Conservation (phyloP, 2,113 vertebrate species). For the Ibidorhyncha struthersii region DNA sequence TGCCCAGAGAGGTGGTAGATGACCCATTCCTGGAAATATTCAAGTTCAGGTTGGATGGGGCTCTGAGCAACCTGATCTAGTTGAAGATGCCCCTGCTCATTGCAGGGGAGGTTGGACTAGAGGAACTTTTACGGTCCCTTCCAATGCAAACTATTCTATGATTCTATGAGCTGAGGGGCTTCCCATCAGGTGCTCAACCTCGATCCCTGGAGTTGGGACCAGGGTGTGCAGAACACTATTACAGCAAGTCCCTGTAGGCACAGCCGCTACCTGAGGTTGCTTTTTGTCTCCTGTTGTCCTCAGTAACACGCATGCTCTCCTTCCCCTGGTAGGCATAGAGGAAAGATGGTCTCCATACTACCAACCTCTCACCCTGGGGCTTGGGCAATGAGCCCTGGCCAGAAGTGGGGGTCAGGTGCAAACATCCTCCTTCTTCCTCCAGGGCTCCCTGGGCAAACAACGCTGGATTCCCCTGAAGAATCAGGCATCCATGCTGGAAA, state of each 20-base stretch:
- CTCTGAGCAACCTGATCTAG: neutral
- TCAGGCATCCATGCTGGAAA: neutral
- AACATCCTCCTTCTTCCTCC: neutral
- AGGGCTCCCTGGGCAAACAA: neutral
- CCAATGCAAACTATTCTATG: neutral
- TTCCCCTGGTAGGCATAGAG: neutral
- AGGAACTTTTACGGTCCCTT: neutral
- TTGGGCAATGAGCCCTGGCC: neutral
- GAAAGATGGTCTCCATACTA: neutral
- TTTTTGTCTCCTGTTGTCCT: neutral
- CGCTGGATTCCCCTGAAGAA: neutral
- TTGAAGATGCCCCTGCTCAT: neutral
- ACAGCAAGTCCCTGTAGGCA: neutral
- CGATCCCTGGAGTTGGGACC: accelerated
- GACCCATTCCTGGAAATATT: neutral
- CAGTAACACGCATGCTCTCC: neutral
- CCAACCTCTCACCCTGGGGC: neutral
- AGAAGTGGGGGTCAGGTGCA: neutral
- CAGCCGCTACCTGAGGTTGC: neutral
- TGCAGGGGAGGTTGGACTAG: neutral
- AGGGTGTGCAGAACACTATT: neutral
- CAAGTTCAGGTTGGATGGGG: neutral
- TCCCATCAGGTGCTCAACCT: neutral
- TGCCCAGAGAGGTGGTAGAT: neutral
- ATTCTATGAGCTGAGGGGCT: neutral